A percentile compares a stretch with the other conserved stretches of the same genome.
phyloP scores from a whole-genome alignment of 2,113 vertebrate species.

The Trematomus loennbergii region DNA sequence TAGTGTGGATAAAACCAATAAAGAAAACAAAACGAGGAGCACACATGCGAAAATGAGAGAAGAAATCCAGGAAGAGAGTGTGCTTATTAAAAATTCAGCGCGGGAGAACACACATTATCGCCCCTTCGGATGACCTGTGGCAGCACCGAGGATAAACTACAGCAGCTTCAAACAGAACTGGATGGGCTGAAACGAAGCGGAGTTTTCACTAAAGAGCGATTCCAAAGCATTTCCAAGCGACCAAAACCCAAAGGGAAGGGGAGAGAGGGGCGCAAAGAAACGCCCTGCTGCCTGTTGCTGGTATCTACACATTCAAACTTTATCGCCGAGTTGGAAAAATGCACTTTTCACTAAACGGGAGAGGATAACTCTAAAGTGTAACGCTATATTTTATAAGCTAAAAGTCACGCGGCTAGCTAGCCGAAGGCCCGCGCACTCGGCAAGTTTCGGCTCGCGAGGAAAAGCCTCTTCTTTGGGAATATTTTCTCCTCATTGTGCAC shows the following conservation, averaged over 20 bases:
- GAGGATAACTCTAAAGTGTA: conserved; percentile 44
- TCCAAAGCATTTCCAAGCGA: conserved; percentile 55
- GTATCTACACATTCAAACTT: conserved; percentile 78
- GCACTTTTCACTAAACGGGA: conserved; percentile 39
- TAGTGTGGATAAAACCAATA: background rate
- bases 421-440: background rate
- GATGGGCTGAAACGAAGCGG: conserved; percentile 67
- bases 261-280: conserved; percentile 79
- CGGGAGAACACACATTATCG: conserved; percentile 61
- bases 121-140: conserved; percentile 56
- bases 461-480: conserved; percentile 50
- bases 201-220: conserved; percentile 44
- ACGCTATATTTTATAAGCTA: background rate
- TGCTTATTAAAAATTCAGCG: conserved; percentile 69
- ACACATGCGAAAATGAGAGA: conserved; percentile 66
- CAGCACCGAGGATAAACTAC: conserved; percentile 49
- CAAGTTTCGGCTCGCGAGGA: conserved; percentile 31
- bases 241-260: conserved; percentile 60
- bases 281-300: conserved; percentile 83
- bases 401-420: background rate
- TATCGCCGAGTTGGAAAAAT: conserved; percentile 74
- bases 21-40: background rate
- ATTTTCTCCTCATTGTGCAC: conserved; percentile 74
- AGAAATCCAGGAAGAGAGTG: conserved; percentile 58
- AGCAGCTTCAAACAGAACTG: conserved; percentile 23